Evolutionary conservation across 2,888 invertebrate genomes (phyloP).

Genomic region (Sepiola atlantica): DNA sequence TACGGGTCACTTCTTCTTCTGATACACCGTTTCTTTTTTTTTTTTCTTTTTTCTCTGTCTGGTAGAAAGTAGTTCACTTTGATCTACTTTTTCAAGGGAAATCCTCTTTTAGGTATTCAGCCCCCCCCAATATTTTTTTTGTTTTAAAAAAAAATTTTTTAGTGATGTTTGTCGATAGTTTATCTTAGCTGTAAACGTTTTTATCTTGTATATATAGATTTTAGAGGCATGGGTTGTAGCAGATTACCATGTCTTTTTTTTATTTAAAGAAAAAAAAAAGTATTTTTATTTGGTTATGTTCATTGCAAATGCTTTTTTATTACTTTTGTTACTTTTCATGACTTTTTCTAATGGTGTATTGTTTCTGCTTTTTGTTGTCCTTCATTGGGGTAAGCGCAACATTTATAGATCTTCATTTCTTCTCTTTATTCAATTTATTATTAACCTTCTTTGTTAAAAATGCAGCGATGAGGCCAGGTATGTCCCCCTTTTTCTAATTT

Average conservation of each 20-base stretch:
- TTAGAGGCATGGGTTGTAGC: too few species aligned
- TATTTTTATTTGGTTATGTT: neutral
- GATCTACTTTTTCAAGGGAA: too few species aligned
- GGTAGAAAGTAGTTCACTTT: too few species aligned
- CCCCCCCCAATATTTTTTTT: too few species aligned
- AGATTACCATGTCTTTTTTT: neutral
- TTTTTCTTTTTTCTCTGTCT: too few species aligned
- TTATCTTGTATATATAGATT: too few species aligned
- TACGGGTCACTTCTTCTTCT: too few species aligned
- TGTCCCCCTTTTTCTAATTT: neutral
- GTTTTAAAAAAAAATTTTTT: too few species aligned
- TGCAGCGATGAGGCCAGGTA: slow-evolving; percentile 8
- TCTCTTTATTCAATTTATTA: neutral
- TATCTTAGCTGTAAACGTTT: too few species aligned
- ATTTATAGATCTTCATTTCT: neutral
- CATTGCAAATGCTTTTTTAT: slow-evolving; percentile 32
- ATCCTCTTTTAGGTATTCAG: too few species aligned
- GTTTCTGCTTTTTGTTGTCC: neutral
- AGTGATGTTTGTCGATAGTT: too few species aligned
- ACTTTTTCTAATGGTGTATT: neutral
- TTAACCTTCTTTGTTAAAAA: slow-evolving; percentile 23
- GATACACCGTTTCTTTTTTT: too few species aligned
- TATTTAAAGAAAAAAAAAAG: neutral
- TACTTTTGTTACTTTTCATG: neutral
- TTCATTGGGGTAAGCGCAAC: neutral